Conservation (phyloP, 2,888 invertebrate species). For the Toxonevra muliebris region DNA sequence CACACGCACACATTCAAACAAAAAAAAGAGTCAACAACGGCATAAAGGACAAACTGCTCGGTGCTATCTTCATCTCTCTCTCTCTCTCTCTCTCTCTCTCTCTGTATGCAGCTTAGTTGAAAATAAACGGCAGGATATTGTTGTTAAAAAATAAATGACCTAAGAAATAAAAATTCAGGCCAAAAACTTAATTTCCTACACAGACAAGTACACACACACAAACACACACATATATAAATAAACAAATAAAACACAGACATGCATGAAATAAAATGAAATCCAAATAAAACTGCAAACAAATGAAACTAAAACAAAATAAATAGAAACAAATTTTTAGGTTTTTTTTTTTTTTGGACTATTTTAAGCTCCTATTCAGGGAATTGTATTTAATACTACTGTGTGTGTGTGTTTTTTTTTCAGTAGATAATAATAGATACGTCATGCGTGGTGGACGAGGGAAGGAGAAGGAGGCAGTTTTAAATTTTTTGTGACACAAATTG, state of each 20-base stretch:
- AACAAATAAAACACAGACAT: not conserved
- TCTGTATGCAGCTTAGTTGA: not conserved
- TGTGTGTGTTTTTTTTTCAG: not conserved
- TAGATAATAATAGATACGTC: too few relatives aligned
- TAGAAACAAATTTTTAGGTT: not conserved
- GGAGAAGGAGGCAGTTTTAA: too few relatives aligned
- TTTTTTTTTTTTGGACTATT: not conserved
- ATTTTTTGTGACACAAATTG: too few relatives aligned
- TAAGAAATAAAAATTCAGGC: slow-evolving; percentile 19
- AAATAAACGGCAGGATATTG: slow-evolving; percentile 27
- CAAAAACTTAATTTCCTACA: slow-evolving; percentile 13
- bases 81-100: too few relatives aligned
- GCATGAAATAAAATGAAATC: too few relatives aligned
- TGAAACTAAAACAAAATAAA: too few relatives aligned
- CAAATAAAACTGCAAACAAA: too few relatives aligned
- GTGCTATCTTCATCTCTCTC: too few relatives aligned
- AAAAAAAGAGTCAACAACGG: too few relatives aligned
- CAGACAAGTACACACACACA: not conserved
- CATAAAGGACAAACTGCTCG: too few relatives aligned
- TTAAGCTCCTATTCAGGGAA: not conserved
- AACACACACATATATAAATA: not conserved
- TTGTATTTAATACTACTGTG: not conserved
- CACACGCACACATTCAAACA: too few relatives aligned
- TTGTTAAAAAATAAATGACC: slow-evolving; percentile 23
- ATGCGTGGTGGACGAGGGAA: too few relatives aligned